These are phyloP conservation scores for Oophaga pumilio DNA, from an alignment of 2,113 vertebrate species.

Conservation along the genomic window DNA sequence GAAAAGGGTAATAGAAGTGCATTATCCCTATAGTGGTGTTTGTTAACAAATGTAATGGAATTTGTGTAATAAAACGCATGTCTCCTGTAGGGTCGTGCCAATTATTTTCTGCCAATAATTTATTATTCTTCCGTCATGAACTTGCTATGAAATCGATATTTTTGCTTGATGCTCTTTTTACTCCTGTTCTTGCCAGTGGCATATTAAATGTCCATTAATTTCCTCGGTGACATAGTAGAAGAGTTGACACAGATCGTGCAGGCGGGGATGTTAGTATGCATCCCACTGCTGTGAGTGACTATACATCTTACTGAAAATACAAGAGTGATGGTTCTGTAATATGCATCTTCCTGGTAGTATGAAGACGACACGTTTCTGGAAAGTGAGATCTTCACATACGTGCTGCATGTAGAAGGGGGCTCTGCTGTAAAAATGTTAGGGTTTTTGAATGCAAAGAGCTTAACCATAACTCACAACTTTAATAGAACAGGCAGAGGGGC, in stretches of 20 bases:
- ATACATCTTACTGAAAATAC: not conserved
- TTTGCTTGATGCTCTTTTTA: not conserved
- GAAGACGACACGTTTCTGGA: not conserved
- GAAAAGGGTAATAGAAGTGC: not conserved
- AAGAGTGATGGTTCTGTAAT: not conserved
- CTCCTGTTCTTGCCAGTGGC: not conserved
- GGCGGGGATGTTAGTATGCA: not conserved
- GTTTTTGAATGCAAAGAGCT: not conserved
- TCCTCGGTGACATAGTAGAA: not conserved
- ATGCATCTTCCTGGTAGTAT: not conserved
- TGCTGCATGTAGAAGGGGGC: not conserved
- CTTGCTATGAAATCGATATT: conserved; percentile 17
- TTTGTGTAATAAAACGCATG: not conserved
- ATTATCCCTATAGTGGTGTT: not conserved
- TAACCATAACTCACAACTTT: not conserved
- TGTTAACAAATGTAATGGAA: not conserved
- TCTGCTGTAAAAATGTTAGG: not conserved
- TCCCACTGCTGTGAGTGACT: not conserved
- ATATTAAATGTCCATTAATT: not conserved
- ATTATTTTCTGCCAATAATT: not conserved
- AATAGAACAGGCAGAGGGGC: no score
- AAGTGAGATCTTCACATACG: not conserved
- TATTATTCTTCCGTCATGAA: not conserved
- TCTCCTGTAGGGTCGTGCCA: not conserved
- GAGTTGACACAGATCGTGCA: not conserved